A percentile compares a stretch with the other conserved stretches of the same genome.
phyloP scores from a whole-genome alignment of 2,113 vertebrate genomes.

The Rhynchopsitta pachyrhyncha region DNA sequence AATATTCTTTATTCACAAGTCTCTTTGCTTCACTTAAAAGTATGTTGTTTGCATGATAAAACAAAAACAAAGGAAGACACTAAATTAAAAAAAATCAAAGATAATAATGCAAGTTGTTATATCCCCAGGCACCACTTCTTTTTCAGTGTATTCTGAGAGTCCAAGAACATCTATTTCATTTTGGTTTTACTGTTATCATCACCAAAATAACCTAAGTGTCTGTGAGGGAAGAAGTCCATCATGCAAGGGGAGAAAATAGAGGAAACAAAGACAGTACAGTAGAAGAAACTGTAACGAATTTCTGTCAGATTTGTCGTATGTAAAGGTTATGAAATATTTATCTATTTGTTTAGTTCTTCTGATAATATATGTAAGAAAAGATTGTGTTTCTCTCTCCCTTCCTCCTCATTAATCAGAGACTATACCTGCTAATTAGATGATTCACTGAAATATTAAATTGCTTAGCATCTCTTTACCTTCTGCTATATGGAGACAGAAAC shows the following conservation, averaged over 20 bases:
- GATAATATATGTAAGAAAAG: neutral
- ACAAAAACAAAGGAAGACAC: neutral
- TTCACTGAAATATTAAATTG: neutral
- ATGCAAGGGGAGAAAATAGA: neutral
- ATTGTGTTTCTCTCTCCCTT: neutral
- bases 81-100: neutral
- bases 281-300: neutral
- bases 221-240: neutral
- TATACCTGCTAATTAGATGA: neutral
- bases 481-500: neutral
- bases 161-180: fast-evolving
- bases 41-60: neutral
- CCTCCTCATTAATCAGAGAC: neutral
- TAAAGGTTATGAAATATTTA: neutral
- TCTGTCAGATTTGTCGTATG: neutral
- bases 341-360: neutral
- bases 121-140: fast-evolving
- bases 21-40: neutral
- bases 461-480: neutral
- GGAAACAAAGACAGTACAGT: neutral
- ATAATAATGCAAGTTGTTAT: neutral
- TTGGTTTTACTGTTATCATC: neutral
- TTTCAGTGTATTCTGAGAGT: neutral
- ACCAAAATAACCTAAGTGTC: neutral
- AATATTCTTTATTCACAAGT: neutral